A percentile compares a stretch with the other conserved stretches of the same genome.
These are phyloP conservation scores for Clarias batrachus DNA, from an alignment of 2,113 vertebrate genomes.

Conservation along the genomic window DNA sequence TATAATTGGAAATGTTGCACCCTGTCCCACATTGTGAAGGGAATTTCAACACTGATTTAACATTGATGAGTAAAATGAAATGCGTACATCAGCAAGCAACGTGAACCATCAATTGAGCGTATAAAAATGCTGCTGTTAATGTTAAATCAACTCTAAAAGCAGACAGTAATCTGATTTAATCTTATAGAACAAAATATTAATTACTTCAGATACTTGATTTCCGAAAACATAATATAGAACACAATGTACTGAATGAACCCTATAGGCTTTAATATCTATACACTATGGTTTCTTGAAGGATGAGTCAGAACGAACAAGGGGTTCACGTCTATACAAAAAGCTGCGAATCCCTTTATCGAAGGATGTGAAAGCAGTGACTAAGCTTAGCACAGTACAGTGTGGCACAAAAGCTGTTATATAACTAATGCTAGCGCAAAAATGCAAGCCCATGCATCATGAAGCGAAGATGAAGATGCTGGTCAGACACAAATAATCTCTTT, in stretches of 20 bases:
- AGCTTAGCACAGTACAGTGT: not conserved
- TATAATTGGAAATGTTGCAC: not conserved
- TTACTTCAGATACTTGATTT: not conserved
- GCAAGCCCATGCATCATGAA: not conserved
- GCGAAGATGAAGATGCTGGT: not conserved
- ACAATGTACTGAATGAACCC: not conserved
- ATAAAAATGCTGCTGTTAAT: not conserved
- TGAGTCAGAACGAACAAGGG: not conserved
- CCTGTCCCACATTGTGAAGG: not conserved
- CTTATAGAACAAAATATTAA: not conserved
- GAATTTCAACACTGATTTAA: not conserved
- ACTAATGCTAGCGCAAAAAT: not conserved
- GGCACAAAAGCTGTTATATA: not conserved
- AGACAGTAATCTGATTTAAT: not conserved
- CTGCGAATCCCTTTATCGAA: not conserved
- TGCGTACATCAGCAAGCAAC: too few species aligned
- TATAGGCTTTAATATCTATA: too few species aligned
- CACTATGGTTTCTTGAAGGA: too few species aligned
- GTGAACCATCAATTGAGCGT: too few species aligned
- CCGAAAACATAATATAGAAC: not conserved
- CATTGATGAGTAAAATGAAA: not conserved
- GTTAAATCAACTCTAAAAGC: too few species aligned
- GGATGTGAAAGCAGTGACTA: not conserved
- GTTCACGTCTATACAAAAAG: not conserved
- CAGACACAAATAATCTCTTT: not conserved